Evolutionary conservation across 2,888 invertebrate species (phyloP).

Genomic region (Noctua janthina): DNA sequence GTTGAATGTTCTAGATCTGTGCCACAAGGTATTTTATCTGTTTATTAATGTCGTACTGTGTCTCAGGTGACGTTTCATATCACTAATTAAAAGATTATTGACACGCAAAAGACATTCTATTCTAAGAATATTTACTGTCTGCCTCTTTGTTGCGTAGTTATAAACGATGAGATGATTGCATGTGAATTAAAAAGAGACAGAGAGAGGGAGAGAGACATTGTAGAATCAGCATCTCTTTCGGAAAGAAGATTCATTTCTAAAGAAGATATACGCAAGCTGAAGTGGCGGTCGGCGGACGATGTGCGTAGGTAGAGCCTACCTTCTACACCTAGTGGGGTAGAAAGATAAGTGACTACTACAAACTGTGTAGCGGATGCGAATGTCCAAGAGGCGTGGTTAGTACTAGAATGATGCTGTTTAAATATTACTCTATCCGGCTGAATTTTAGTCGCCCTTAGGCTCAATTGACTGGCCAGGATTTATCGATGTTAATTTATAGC

Average conservation of each 20-base stretch:
- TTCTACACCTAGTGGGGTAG: neutral
- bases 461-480: neutral
- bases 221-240: neutral
- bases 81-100: slow-evolving; percentile 11
- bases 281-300: neutral
- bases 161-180: neutral
- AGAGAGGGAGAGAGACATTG: neutral
- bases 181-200: neutral
- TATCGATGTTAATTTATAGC: neutral
- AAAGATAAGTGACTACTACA: neutral
- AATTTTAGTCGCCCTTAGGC: neutral
- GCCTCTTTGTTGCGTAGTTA: slow-evolving; percentile 2
- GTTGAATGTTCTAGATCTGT: slow-evolving; percentile 29
- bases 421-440: neutral
- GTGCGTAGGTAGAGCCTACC: neutral
- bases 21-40: slow-evolving; percentile 6
- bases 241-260: neutral
- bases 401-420: neutral
- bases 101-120: neutral
- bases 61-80: slow-evolving; percentile 12
- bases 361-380: neutral
- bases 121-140: neutral
- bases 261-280: neutral
- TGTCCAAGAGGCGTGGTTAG: neutral
- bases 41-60: slow-evolving; percentile 6